Conservation (phyloP, 2,113 vertebrate species). For the Nothoprocta perdicaria region DNA sequence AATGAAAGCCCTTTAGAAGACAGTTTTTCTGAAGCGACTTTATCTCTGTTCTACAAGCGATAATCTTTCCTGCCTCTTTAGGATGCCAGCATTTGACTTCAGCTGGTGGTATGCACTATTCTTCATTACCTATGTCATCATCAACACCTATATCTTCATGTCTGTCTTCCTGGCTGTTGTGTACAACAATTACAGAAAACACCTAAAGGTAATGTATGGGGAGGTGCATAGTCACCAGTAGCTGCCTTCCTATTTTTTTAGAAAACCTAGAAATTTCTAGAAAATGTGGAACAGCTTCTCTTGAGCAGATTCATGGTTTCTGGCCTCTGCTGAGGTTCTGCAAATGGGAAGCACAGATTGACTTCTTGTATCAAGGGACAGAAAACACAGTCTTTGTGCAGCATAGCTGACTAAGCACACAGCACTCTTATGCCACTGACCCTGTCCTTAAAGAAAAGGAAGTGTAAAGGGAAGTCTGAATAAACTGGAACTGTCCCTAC, state of each 20-base stretch:
- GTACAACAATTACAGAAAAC: constrained; percentile 96
- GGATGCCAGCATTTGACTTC: constrained; percentile 94
- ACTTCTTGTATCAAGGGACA: rapidly evolving
- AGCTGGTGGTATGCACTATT: constrained; percentile 86
- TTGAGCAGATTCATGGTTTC: background rate
- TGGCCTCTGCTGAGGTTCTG: background rate
- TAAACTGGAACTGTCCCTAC: background rate
- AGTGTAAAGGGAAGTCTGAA: background rate
- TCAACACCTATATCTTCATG: constrained; percentile 97
- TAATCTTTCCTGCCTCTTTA: constrained; percentile 45
- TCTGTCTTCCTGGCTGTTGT: constrained; percentile 95
- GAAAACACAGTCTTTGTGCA: rapidly evolving
- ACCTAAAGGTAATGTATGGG: constrained; percentile 85
- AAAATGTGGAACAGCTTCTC: background rate
- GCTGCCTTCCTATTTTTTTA: background rate
- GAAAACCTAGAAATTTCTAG: background rate
- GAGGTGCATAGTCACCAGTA: background rate
- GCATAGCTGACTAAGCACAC: background rate
- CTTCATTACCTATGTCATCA: constrained; percentile 90
- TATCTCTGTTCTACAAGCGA: background rate
- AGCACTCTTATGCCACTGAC: background rate
- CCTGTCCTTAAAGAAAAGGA: background rate
- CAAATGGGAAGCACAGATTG: background rate
- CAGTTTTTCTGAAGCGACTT: background rate
- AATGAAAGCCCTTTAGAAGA: background rate